phyloP scores from a whole-genome alignment of 53 echinoderm and acorn worm species.

The Temnopleurus reevesii region DNA sequence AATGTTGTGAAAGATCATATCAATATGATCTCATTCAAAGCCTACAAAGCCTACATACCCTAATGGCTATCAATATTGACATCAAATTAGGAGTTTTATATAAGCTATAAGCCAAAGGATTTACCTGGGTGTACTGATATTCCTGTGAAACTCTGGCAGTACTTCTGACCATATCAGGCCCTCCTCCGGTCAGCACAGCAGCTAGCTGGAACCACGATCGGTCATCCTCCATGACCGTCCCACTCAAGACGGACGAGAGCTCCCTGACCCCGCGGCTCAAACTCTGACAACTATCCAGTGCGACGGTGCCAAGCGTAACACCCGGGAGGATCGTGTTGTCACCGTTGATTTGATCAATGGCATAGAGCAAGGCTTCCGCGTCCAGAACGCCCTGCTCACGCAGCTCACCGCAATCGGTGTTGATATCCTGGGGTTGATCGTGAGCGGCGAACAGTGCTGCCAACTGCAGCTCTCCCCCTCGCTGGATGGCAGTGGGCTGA shows the following conservation, averaged over 20 bases:
- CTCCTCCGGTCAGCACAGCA: slow-evolving; percentile 76
- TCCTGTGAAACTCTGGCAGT: slow-evolving; percentile 62
- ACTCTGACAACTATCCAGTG: slow-evolving; percentile 82
- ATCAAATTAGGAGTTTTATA: too few species aligned
- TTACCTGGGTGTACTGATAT: slow-evolving; percentile 78
- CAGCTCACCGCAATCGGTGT: slow-evolving; percentile 66
- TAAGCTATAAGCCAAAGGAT: background rate
- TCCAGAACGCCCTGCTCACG: slow-evolving; percentile 66
- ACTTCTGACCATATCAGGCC: slow-evolving; percentile 41
- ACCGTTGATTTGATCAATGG: slow-evolving; percentile 71
- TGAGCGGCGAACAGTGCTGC: slow-evolving; percentile 81
- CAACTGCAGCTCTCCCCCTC: slow-evolving; percentile 74
- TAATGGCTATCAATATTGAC: too few species aligned
- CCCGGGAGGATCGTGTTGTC: slow-evolving; percentile 68
- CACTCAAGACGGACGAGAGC: slow-evolving; percentile 70
- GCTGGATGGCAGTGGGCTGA: background rate
- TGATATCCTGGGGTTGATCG: slow-evolving; percentile 45
- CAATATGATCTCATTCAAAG: too few species aligned
- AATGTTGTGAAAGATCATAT: too few species aligned
- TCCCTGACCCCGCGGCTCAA: slow-evolving; percentile 67
- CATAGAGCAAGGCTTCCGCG: slow-evolving; percentile 83
- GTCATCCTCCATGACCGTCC: slow-evolving; percentile 30
- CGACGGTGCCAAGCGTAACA: slow-evolving; percentile 67
- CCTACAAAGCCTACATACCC: too few species aligned
- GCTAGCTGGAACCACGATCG: slow-evolving; percentile 65